Evolutionary conservation across 2,113 vertebrate genomes (phyloP).

Genomic region (Catagonus wagneri): DNA sequence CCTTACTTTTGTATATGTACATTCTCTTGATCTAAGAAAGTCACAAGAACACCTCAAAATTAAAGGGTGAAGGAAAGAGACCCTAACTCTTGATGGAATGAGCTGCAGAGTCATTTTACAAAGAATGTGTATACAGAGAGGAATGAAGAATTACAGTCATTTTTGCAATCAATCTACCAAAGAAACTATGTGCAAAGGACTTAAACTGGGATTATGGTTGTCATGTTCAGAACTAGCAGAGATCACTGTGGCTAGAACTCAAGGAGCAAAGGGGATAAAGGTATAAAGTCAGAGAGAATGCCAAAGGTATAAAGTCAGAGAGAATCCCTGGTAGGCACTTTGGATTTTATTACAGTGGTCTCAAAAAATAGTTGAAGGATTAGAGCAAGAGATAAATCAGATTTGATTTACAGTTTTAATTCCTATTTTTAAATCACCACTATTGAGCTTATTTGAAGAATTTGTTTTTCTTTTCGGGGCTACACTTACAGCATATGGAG

Average conservation of each 20-base stretch:
- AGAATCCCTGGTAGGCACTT: background rate
- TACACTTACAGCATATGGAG: no score
- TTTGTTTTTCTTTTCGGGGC: no score
- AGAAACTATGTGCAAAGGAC: background rate
- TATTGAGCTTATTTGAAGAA: background rate
- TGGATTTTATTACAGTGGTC: background rate
- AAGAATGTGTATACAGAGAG: background rate
- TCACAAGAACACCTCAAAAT: background rate
- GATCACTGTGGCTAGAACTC: background rate
- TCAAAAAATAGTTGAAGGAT: background rate
- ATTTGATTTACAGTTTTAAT: background rate
- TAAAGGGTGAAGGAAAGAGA: background rate
- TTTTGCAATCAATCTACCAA: background rate
- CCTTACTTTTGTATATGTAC: background rate
- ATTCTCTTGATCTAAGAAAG: background rate
- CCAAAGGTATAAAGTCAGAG: background rate
- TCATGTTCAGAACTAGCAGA: background rate
- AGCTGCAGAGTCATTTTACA: background rate
- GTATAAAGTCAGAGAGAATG: background rate
- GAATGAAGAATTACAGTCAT: background rate
- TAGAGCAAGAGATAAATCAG: background rate
- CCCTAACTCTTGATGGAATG: background rate
- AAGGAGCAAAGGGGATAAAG: no score
- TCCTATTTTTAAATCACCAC: background rate
- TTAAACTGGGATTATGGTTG: background rate